Base-by-base conservation (phyloP, 2,888 invertebrate species). In the Falcaria lacertinaria region DNA sequence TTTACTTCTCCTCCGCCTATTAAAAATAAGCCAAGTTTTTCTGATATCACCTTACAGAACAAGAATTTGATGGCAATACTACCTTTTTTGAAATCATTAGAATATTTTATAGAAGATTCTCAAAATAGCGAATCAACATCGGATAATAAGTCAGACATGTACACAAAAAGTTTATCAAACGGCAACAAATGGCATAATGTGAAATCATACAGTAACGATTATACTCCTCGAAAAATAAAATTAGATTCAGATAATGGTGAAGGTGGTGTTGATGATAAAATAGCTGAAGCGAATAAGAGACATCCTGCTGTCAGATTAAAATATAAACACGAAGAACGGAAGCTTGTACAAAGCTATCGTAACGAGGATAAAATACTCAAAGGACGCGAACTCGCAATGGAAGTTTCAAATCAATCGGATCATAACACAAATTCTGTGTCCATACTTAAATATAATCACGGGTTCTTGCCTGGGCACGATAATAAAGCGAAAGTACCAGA, bases 111-210 rank as follows among this genome's bases (percentile, higher is more conserved):
- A 4, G 64, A 66, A 33, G 66, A 72, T 39, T 47, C 60, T 5
- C 52, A 65, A 28, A 57, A 56, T 1, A 42, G 22, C 2, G 47
- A 56, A 33, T 41, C 54, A 4, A 57, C 59, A 3, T 57, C 56
- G 40, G 41, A 38, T 1, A 33, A 42, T 2, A 54, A 52, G 15
- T 56, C 59, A 37, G 66, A 78, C 15, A 68, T 78, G 50, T 79
- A 80, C 48, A 57, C 69, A 4, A 76, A 70, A 60, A 80, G 69
- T 47, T 61, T 84, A 48, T 60, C 74, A 15, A 62, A 56, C 41
- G 66, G 52, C 22, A 79, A 84, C 50, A 84, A 83, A 56, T 87
- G 87, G 87, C 84, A 84, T 50, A 84, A 85, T 50, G 72, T 82
- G 1, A 83, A 80, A 55, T 71, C 80, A 2, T 83, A 79, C 43